Percentiles rank a stretch among this genome's conserved stretches.
Evolutionary conservation across 2,113 vertebrate genomes (phyloP).

Genomic region (Microcebus lehilahytsara): DNA sequence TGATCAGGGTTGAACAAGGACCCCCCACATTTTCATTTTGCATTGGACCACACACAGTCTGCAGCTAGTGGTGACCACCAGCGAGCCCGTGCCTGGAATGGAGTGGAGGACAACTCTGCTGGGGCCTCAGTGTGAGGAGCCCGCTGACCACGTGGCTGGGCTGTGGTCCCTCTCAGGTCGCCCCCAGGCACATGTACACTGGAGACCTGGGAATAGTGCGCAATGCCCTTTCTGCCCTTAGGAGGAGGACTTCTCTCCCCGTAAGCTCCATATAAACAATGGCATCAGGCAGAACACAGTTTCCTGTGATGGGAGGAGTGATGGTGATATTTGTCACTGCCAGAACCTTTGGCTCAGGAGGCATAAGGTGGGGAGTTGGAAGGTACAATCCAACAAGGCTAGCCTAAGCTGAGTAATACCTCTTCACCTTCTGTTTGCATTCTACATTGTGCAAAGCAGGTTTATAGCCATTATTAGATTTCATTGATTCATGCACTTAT

Average conservation of each 20-base stretch:
- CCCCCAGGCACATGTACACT: neutral
- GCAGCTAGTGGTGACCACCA: neutral
- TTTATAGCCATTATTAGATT: neutral
- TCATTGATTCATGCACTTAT: neutral
- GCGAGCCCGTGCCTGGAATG: neutral
- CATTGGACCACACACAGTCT: neutral
- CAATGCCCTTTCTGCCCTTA: neutral
- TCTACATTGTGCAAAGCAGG: neutral
- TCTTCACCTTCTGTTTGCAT: neutral
- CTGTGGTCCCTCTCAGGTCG: neutral
- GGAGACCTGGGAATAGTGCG: neutral
- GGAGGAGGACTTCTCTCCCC: neutral
- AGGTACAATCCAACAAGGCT: neutral
- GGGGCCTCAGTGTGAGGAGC: neutral
- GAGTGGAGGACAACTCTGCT: neutral
- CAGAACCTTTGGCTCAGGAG: no score
- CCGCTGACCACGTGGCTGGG: rapidly evolving
- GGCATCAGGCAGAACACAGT: neutral
- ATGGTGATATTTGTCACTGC: neutral
- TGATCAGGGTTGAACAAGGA: neutral
- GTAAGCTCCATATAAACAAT: neutral
- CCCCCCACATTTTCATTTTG: neutral
- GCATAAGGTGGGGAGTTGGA: neutral
- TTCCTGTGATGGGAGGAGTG: neutral
- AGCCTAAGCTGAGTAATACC: neutral